Evolutionary conservation across 2,113 vertebrate species (phyloP).

Genomic region (Isichthys henryi): DNA sequence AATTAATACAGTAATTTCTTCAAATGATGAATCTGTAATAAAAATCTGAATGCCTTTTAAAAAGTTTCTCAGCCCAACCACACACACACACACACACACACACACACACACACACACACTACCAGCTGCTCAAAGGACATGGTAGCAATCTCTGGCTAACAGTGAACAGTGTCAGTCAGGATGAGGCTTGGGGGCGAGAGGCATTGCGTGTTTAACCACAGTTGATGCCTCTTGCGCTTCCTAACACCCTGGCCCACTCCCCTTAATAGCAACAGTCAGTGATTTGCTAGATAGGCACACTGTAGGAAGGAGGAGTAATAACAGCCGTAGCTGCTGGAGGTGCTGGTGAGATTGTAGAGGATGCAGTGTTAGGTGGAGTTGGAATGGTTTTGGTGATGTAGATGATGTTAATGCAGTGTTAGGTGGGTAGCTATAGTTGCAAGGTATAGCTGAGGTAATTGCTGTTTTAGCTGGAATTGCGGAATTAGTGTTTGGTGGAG

Average conservation of each 20-base stretch:
- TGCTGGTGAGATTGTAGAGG: neutral
- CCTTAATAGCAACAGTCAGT: neutral
- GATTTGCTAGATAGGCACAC: neutral
- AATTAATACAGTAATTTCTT: neutral
- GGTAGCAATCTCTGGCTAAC: neutral
- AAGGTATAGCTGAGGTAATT: neutral
- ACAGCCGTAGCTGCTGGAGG: neutral
- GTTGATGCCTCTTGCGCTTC: neutral
- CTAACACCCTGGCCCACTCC: neutral
- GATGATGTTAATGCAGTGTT: too few relatives aligned
- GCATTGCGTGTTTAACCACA: neutral
- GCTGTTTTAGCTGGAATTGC: neutral
- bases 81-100: too few relatives aligned
- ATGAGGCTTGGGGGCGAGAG: neutral
- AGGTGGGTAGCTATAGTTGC: too few relatives aligned
- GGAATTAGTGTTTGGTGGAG: neutral
- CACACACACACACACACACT: too few relatives aligned
- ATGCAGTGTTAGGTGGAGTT: neutral
- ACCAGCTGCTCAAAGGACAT: too few relatives aligned
- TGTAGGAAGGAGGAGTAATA: neutral
- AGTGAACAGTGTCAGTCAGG: neutral
- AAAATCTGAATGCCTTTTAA: neutral
- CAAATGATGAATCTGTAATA: neutral
- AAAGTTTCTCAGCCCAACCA: too few relatives aligned
- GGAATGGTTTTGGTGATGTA: neutral